Evolutionary conservation across 2,113 vertebrate species (phyloP).

Genomic region (Spilogale gracilis): DNA sequence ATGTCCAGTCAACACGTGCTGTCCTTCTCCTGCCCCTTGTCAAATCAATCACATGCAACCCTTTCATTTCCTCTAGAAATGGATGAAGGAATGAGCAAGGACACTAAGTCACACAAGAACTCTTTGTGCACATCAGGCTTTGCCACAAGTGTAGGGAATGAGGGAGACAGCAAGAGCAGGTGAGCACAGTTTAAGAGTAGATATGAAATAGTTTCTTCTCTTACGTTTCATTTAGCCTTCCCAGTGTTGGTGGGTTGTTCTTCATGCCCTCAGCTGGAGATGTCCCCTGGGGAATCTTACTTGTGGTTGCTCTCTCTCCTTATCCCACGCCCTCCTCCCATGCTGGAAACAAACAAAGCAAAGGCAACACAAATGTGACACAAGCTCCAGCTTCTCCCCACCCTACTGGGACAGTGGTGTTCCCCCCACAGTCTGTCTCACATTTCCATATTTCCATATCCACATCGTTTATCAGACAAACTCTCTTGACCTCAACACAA

Average conservation of each 20-base stretch:
- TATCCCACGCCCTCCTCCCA: background rate
- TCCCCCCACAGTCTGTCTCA: accelerated
- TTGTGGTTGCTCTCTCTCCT: background rate
- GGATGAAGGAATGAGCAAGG: accelerated
- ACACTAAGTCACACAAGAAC: background rate
- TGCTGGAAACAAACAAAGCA: background rate
- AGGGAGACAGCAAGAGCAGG: background rate
- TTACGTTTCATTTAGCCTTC: background rate
- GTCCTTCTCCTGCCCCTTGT: background rate
- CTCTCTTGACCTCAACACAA: background rate
- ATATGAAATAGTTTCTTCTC: background rate
- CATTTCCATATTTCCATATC: background rate
- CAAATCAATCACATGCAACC: accelerated
- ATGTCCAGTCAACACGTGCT: accelerated
- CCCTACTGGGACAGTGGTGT: accelerated
- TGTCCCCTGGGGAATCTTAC: background rate
- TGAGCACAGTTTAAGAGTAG: background rate
- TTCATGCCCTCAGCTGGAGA: accelerated
- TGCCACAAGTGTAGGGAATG: background rate
- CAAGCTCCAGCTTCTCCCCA: too few relatives aligned
- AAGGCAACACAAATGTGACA: background rate
- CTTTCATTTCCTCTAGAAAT: background rate
- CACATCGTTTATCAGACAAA: too few relatives aligned
- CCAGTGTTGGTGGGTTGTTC: background rate
- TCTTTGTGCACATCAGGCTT: background rate